Evolutionary conservation across 1,140 invertebrate species (phyloP), one percentile per base, ranked within the genome.

Genomic region (Heliconius himera): DNA sequence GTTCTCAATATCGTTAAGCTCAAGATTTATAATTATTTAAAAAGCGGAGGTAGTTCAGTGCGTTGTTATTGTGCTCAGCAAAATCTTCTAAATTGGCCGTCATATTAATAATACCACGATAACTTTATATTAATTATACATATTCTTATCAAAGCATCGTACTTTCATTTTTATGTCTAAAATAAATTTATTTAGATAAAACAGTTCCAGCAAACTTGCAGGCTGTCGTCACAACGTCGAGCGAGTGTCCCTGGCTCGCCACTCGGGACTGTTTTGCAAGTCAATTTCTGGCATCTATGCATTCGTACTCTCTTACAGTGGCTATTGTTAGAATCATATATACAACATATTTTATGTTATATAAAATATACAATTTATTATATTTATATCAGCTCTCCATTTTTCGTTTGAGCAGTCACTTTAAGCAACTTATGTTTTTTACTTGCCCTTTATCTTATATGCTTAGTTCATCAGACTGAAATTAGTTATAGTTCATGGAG

Each of bases 261-360:
- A 66, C 74, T 60, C 56, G 74, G 29, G 56, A 54, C 74, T 66
- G 54, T 26, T 76, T 76, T 76, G 74, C 74, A 76, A 76, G 74
- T 76, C 74, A 76, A 76, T 76, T 46, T 76, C n/a, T 56, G 56
- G 36, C 54, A 60, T 41, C 56, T 60, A 36, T 76, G 74, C 74
- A 66, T 33, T 54, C n/a, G 41, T 51, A 46, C 41, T 46, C 9
- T 2, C 16, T 33, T 51, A n/a, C 9, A 73, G n/a, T 38, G 38
- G 70, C 5, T 4, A 54, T 46, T 36, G 73, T 51, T 54, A n/a
- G 46, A 74, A 8, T 54, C 73, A 74, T 18, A 49, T 49, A 29
- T 74, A 5, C 5, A 22, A 66, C 9, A 29, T 66, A 16, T 66
- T 66, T 66, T 66, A 13, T 66, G 11, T 29, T 26, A 26, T 9